phyloP scores from a whole-genome alignment of 2,888 invertebrate species.

The Herminia tarsipennalis region DNA sequence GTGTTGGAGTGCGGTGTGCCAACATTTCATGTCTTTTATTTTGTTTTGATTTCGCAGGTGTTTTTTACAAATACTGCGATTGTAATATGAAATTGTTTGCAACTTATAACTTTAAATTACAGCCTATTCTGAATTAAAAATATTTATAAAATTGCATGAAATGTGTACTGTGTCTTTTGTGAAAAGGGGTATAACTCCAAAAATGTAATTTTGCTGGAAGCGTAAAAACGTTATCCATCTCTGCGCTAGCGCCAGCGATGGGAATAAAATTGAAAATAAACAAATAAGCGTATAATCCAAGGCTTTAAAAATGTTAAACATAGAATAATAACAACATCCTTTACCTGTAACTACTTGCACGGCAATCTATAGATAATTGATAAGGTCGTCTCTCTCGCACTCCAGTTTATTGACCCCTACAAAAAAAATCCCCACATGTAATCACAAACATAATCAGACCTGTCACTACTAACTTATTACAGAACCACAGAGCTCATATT shows the following conservation, averaged over 20 bases:
- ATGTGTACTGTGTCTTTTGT: too few relatives aligned
- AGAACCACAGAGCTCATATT: slow-evolving; percentile 15
- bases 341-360: slow-evolving; percentile 50
- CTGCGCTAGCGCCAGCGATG: too few relatives aligned
- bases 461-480: background rate
- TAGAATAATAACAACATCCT: slow-evolving; percentile 40
- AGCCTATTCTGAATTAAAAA: too few relatives aligned
- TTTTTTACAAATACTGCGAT: too few relatives aligned
- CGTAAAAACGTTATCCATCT: too few relatives aligned
- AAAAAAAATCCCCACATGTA: slow-evolving; percentile 55
- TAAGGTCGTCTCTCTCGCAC: slow-evolving; percentile 73
- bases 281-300: background rate
- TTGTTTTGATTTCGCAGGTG: background rate
- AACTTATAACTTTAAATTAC: too few relatives aligned
- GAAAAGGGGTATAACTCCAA: too few relatives aligned
- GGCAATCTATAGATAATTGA: slow-evolving; percentile 72
- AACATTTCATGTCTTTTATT: background rate
- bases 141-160: too few relatives aligned
- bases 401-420: slow-evolving; percentile 70
- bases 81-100: too few relatives aligned
- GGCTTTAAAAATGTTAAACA: background rate
- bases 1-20: background rate
- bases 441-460: slow-evolving; percentile 36
- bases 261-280: too few relatives aligned
- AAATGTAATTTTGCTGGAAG: too few relatives aligned